Conservation (phyloP, 2,113 vertebrate species). For the Hoplias malabaricus region DNA sequence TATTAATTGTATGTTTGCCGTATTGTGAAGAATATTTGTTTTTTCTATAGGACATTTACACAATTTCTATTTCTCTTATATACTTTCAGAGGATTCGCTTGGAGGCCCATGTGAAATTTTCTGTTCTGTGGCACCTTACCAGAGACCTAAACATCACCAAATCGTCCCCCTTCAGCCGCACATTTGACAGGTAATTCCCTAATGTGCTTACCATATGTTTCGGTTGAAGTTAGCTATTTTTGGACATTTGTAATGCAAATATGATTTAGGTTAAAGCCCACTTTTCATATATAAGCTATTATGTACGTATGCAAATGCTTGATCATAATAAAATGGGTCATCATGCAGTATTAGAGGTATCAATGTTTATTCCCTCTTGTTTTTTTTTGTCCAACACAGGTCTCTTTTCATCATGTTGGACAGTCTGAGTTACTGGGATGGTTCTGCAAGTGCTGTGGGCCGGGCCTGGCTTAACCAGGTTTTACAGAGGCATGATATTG, state of each 20-base stretch:
- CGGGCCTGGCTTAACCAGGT: conserved; percentile 97
- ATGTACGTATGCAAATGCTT: too few relatives aligned
- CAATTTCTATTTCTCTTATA: background rate
- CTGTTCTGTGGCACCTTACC: conserved; percentile 96
- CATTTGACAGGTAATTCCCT: conserved; percentile 98
- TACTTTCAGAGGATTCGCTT: conserved; percentile 83
- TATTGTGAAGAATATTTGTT: too few relatives aligned
- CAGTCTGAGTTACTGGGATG: conserved; percentile 92
- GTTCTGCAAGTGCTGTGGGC: conserved; percentile 91
- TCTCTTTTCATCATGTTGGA: conserved; percentile 98
- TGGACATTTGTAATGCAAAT: too few relatives aligned
- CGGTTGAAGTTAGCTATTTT: too few relatives aligned
- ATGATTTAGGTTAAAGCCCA: too few relatives aligned
- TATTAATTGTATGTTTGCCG: too few relatives aligned
- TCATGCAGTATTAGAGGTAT: background rate
- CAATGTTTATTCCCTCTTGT: background rate
- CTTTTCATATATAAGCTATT: too few relatives aligned
- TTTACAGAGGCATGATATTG: conserved; percentile 96
- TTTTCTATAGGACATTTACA: background rate
- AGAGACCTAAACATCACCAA: conserved; percentile 95
- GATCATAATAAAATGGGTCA: too few relatives aligned
- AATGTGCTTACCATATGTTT: too few relatives aligned
- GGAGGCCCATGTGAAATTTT: conserved; percentile 95
- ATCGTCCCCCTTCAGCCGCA: conserved; percentile 92
- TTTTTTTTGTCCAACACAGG: conserved; percentile 62